Base-by-base conservation (phyloP, 2,113 vertebrate genomes). In the Piaya cayana region DNA sequence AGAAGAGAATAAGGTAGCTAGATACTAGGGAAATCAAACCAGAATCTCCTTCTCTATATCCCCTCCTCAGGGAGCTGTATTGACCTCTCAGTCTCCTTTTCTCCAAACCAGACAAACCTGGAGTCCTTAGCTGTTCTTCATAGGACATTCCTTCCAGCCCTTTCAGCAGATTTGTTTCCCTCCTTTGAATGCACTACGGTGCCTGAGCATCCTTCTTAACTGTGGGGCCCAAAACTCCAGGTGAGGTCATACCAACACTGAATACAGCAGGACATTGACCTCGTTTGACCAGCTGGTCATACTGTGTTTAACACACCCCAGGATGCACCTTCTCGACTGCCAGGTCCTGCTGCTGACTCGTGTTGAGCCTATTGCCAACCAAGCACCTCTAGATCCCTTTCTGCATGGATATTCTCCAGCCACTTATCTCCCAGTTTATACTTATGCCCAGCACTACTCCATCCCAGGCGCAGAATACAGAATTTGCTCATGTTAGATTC, bases 261-360 rank as follows among this genome's bases (percentile, higher is more conserved):
- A 25, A 26, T 25, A 26, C 37, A 23, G 43, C 3, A 1, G 32
- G 8, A n/a, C 11, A 30, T 26, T n/a, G 19, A 1, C n/a, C 18
- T 8, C 17, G 13, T 9, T 7, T 55, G 30, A 4, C 43, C 0
- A 0, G 2, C 49, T 90, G n/a, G 1, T 4, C 3, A 4, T 26
- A 10, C 32, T 22, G 17, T 23, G 47, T 53, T 30, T 68, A 36
- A 6, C 9, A 50, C n/a, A 17, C 15, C 22, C 55, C 45, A 47
- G 56, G n/a, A 39, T 39, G 39, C 22, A 56, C 18, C 22, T 15
- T 42, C 2, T 3, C 3, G n/a, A 30, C 62, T 76, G 14, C 39
- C 22, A 21, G 3, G 12, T 26, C 29, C 39, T 30, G 9, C 22
- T 9, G 16, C 18, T 18, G 49, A 30, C 16, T 77, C 10, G 0